Evolutionary conservation across 2,797 vertebrate species (phyloP).

Genomic region (Microhierax caerulescens): DNA sequence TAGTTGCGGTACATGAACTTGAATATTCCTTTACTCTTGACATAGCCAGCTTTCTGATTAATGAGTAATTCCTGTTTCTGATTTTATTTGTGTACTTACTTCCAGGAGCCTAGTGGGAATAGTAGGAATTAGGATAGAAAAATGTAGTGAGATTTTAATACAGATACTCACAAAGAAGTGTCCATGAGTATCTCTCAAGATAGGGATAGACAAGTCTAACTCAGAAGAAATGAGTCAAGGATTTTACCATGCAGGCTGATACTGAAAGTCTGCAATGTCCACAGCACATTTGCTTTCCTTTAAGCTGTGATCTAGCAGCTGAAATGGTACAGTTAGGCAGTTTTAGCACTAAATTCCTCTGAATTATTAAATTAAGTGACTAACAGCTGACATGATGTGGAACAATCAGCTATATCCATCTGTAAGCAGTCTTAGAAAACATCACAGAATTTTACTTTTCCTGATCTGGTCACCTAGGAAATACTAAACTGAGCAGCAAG

Average conservation of each 20-base stretch:
- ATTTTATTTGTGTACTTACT: slow-evolving; percentile 6
- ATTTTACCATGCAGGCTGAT: not conserved
- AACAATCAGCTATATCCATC: not conserved
- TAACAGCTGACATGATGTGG: not conserved
- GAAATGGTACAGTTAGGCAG: not conserved
- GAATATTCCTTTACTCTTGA: not conserved
- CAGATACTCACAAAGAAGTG: not conserved
- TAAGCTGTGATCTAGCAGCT: not conserved
- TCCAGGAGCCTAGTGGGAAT: not conserved
- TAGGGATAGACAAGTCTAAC: not conserved
- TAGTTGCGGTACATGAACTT: not conserved
- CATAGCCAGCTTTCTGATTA: not conserved
- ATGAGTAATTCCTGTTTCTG: not conserved
- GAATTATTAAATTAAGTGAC: not conserved
- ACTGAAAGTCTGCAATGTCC: not conserved
- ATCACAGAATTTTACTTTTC: not conserved
- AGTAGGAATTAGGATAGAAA: not conserved
- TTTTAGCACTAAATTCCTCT: not conserved
- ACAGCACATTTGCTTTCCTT: not conserved
- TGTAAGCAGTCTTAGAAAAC: not conserved
- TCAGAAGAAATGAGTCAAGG: not conserved
- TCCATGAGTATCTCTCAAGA: not conserved
- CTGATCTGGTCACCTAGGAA: not conserved
- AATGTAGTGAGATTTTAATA: not conserved
- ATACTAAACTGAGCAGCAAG: not conserved